Base-by-base conservation (phyloP, 2,888 invertebrate genomes). In the Teleiodes luculella region DNA sequence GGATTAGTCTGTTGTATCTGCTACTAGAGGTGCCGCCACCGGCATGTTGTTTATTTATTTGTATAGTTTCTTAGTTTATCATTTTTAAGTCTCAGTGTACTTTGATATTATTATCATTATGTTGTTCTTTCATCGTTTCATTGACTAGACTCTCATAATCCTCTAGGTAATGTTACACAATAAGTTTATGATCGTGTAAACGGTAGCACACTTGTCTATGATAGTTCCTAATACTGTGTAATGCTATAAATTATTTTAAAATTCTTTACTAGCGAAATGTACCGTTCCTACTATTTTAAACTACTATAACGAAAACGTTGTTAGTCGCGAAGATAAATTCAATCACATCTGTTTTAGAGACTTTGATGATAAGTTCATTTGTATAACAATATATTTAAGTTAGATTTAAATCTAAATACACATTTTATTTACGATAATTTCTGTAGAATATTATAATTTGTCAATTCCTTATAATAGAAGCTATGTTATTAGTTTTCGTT, bases 141-240 rank as follows among this genome's bases (percentile, higher is more conserved):
- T 61, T 66, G 65, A 70, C 57, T 71, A 62, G 57, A 61, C 55
- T 58, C 56, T 58, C 60, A 55, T 72, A 65, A 64, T 68, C 72
- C 69, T 71, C 61, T 72, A 75, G 72, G 68, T 78, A 80, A 75
- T 70, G 67, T 81, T 85, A 80, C 80, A 72, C 77, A 78, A 80
- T 84, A 85, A 84, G 75, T 86, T 86, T 79, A 82, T 75, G 76
- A 74, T 80, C 78, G 76, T 43, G 43, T 81, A 70, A 76, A 79
- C 84, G 84, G 80, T 87, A 87, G 88, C 80, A 76, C 76, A 77
- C 79, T 76, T 82, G 85, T 85, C 88, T 88, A 87, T 88, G 86
- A 88, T 88, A 88, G 88, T 88, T 88, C 88, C 88, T 88, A 84
- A 87, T 87, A 87, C 86, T 87, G 85, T 87, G 85, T 86, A 85